phyloP scores from a whole-genome alignment of 1,140 invertebrate species.

The Drosophila lacteicornis region DNA sequence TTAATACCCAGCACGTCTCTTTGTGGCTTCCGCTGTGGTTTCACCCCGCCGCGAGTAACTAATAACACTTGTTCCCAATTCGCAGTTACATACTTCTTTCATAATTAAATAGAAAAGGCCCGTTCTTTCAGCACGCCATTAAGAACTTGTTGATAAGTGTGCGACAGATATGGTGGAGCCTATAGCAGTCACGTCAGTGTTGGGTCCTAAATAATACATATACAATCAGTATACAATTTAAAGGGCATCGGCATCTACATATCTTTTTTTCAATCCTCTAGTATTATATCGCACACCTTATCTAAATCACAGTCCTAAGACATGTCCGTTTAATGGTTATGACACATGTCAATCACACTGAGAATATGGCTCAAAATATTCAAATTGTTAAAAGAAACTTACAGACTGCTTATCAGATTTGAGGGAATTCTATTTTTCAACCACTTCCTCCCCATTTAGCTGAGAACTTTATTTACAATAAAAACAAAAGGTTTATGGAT shows the following conservation, averaged over 20 bases:
- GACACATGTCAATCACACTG: constrained; percentile 7
- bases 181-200: not conserved
- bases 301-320: not conserved
- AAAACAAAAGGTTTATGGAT: not conserved
- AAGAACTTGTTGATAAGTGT: constrained; percentile 24
- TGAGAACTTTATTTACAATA: not conserved
- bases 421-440: not conserved
- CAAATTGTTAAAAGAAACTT: constrained; percentile 9
- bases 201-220: not conserved
- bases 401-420: not conserved
- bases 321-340: not conserved
- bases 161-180: constrained; percentile 7
- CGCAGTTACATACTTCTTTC: not conserved
- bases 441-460: not conserved
- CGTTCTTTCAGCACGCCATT: not conserved
- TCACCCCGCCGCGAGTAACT: not conserved
- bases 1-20: not conserved
- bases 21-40: constrained; percentile 3
- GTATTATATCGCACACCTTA: not conserved
- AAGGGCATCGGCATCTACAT: not conserved
- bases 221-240: not conserved
- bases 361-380: not conserved
- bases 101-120: constrained; percentile 22
- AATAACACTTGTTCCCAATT: constrained; percentile 10
- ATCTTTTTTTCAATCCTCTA: no score